Base-by-base conservation (phyloP, 2,888 invertebrate genomes). In the Altica lythri region DNA sequence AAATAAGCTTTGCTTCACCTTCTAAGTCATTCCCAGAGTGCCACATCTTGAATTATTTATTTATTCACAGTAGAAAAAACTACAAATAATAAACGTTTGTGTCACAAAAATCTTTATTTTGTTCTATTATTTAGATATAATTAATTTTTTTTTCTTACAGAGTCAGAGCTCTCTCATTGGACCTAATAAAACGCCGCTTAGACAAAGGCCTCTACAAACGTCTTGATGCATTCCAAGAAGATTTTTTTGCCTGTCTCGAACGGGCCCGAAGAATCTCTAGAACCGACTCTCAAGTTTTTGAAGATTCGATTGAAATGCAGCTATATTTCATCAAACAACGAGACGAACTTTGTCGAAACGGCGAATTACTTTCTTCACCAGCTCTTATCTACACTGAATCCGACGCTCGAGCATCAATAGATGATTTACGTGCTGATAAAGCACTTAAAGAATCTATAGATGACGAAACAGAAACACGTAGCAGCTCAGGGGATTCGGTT, bases 221-320 rank as follows among this genome's bases (percentile, higher is more conserved):
- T 4, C 79, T 99, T 58, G 98, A 99, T 75, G 83, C 88, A 50
- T 98, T 98, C 78, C 98, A 98, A 79, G 95, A 95, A 68, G 98
- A 99, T 72, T 86, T 98, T 72, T 98, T 99, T 73, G 84, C 89
- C 25, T 92, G 97, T 59, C 86, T 98, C 72, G 95, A 96, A 68
- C 78, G 90, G 65, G 95, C 95, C 0, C 84, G 98, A 2, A 86
- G 86, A 55, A 79, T 95, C 1, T 91, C 95, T 0, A 84, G 95
- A 9, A 90, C 92, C 0, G 96, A 97, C 78, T 96, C 97, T 2
- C 93, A 93, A 72, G 45, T 59, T 2, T 98, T 96, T 78, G 95
- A 97, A 72, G 98, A 99, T 76, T 89, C 96, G 0, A 86, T 95
- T 19, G 95, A 96, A 68, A 80, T 99, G 44, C 97, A 98, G 75